These are phyloP conservation scores for Aproaerema taeniolella DNA, from an alignment of 2,888 invertebrate species.

Conservation along the genomic window DNA sequence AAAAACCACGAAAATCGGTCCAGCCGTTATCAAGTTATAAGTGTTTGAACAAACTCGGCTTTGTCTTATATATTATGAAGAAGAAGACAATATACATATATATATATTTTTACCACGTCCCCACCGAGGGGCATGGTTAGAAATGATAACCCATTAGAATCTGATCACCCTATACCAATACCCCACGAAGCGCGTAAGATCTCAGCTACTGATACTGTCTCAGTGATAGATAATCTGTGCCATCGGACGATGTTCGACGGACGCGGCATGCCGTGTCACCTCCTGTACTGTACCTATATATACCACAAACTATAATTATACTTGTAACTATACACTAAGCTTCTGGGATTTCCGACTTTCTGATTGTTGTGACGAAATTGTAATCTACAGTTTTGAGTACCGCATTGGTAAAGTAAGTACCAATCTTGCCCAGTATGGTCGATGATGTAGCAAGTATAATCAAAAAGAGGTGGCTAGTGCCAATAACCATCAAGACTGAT, in stretches of 20 bases:
- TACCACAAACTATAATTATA: background rate
- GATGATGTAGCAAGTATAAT: no score
- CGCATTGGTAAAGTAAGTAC: background rate
- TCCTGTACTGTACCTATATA: conserved; percentile 24
- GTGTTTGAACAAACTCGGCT: no score
- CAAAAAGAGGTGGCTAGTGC: no score
- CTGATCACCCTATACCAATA: conserved; percentile 36
- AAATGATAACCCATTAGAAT: background rate
- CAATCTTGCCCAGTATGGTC: background rate
- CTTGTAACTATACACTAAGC: background rate
- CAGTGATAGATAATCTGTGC: conserved; percentile 69
- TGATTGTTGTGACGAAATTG: background rate
- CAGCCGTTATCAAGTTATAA: no score
- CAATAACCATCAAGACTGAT: no score
- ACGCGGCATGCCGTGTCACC: conserved; percentile 22
- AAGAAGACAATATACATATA: no score
- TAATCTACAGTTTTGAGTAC: background rate
- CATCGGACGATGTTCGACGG: conserved; percentile 70
- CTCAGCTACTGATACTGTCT: conserved; percentile 57
- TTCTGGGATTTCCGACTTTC: background rate
- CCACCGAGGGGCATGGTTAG: no score
- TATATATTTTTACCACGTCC: conserved; percentile 45
- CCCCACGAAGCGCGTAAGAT: conserved; percentile 40
- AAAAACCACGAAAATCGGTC: no score
- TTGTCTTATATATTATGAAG: no score